Evolutionary conservation across 2,888 invertebrate species (phyloP).

Genomic region (Drosophila heteroneura): DNA sequence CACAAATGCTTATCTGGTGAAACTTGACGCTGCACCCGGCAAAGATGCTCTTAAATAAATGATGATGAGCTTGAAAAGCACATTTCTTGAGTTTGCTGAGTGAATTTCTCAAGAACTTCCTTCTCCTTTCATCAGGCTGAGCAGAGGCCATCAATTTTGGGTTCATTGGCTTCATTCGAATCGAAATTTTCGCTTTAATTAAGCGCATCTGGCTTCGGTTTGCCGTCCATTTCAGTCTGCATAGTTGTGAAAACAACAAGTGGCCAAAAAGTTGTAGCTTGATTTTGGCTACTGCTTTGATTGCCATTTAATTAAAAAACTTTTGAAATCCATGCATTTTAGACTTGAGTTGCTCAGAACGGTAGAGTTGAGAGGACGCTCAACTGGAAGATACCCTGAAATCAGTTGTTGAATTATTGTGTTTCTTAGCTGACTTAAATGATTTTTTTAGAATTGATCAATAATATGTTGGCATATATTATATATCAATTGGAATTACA

Average conservation of each 20-base stretch:
- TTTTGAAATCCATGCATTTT: conserved; percentile 34
- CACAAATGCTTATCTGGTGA: conserved; percentile 49
- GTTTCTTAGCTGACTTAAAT: no score
- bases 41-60: conserved; percentile 54
- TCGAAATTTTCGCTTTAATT: conserved; percentile 33
- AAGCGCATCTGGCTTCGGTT: conserved; percentile 48
- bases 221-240: conserved; percentile 37
- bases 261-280: conserved; percentile 24
- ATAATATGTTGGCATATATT: not conserved
- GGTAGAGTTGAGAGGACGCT: no score
- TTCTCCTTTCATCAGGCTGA: conserved; percentile 32
- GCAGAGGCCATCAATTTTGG: conserved; percentile 32
- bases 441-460: not conserved
- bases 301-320: conserved; percentile 63
- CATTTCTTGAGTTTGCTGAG: conserved; percentile 15
- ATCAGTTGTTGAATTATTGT: not conserved
- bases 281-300: conserved; percentile 31
- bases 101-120: conserved; percentile 49
- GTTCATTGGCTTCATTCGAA: conserved; percentile 57
- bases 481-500: not conserved
- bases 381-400: not conserved
- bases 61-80: conserved; percentile 56
- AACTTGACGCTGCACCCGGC: conserved; percentile 25
- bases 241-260: conserved; percentile 37
- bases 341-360: conserved; percentile 9